Base-by-base conservation (phyloP, 2,113 vertebrate species). In the Saiga tatarica region DNA sequence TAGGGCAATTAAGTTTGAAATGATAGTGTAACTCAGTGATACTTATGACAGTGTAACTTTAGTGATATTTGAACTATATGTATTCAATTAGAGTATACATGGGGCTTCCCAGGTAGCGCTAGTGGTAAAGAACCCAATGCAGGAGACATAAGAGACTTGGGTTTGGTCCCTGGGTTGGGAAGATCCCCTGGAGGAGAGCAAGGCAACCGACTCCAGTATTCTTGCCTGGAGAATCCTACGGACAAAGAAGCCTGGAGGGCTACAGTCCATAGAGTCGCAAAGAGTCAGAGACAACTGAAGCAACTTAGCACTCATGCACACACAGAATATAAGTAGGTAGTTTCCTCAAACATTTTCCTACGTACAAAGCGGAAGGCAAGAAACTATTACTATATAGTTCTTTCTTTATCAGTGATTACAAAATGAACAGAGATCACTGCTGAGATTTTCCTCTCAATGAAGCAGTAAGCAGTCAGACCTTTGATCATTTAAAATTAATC, bases 21-120 rank as follows among this genome's bases (percentile, higher is more conserved):
- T 82, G 64, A 81, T 21, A 2, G 28, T 91, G 23, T 57, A 96
- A 95, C 30, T 95, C 42, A 94, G 39, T 76, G 84, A 81, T 81
- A 97, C 15, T 90, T 87, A 52, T 9, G 15, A 81, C 47, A 88
- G 17, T 88, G 30, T 45, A 98, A 55, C 79, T 45, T 98, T 52
- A 97, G 76, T 90, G 52, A 98, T 76, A 90, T 26, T n/a, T 92
- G 57, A 64, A 91, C 6, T 76, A 62, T 13, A 79, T 60, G 64
- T 21, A 82, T 95, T 97, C 97, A 94, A 74, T 94, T 95, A 97
- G 79, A 95, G 57, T 79, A 95, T 13, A 39, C 10, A 11, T 74
- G 21, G n/a, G 67, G 67, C 21, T 39, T 39, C 19, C 36, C 36
- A 39, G 67, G 67, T 39, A 5, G 2, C 2, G 0, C 21, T 39